A percentile compares a stretch with the other conserved stretches of the same genome.
Evolutionary conservation across 2,888 invertebrate genomes (phyloP).

Genomic region (Pheosia gnoma): DNA sequence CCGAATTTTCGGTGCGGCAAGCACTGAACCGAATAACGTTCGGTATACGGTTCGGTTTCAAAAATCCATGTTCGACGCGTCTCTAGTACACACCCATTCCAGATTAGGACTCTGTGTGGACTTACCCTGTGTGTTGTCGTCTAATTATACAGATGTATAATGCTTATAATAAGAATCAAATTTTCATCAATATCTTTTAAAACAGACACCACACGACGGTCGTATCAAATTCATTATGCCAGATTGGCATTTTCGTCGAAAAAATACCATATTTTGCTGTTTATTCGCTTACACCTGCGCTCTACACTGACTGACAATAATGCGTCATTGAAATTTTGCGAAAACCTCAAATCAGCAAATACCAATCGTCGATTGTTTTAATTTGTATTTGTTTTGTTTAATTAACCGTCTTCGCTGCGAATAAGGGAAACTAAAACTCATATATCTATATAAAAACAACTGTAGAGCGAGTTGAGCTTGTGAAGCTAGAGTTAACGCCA

Average conservation of each 20-base stretch:
- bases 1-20: no score
- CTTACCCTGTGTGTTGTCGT: no score
- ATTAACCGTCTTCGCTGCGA: neutral
- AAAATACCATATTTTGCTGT: neutral
- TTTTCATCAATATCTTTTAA: neutral
- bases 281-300: slow-evolving; percentile 5
- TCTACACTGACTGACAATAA: neutral
- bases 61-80: no score
- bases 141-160: no score
- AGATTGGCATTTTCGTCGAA: neutral
- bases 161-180: neutral
- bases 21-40: no score
- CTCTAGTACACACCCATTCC: no score
- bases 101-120: no score
- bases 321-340: slow-evolving; percentile 1
- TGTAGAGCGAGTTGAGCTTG: no score
- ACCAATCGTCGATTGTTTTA: neutral
- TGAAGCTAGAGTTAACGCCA: no score
- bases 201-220: neutral
- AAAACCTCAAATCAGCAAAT: neutral
- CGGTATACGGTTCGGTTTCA: no score
- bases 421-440: no score
- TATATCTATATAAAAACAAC: no score
- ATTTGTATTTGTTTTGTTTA: neutral
- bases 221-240: slow-evolving; percentile 1